Base-by-base conservation (phyloP, 2,797 vertebrate genomes). In the Australoheros facetus region DNA sequence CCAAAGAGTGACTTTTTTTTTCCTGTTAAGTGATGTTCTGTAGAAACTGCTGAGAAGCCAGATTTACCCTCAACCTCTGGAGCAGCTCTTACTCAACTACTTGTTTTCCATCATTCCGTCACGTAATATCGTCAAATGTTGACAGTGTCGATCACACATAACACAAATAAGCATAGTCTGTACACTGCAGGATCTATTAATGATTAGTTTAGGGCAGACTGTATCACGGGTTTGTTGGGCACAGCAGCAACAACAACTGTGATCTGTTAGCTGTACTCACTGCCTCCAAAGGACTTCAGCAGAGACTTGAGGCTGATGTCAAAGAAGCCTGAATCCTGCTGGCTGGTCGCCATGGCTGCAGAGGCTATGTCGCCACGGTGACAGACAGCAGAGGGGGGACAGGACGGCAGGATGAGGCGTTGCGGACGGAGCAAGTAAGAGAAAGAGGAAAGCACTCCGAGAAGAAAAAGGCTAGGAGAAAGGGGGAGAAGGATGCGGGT, bases 291-390 rank as follows among this genome's bases (percentile, higher is more conserved):
- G 91, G 98, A 98, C 96, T 98, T 99, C 93, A 99, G 96, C 93
- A 99, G 95, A 91, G 98, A 99, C 95, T 97, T 99, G 97, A 99
- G 96, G 96, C 98, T 99, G 97, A 99, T 98, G 95, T 99, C 98
- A 96, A 99, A 99, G 96, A 99, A 99, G 91, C 98, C 97, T 53
- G 97, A 99, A 94, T 99, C 98, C 95, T 98, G 98, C 96, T 98
- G 98, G 96, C 98, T 97, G 95, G 97, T 94, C 92, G 94, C 97
- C 97, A 99, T 99, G 96, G 95, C 96, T 96, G 96, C 96, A 79
- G 91, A 93, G 93, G 88, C 85, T 86, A 86, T 88, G 93, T 95
- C 91, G 92, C 94, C 91, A 94, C 91, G 93, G 91, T 94, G 90
- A 93, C 93, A 89, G 96, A 96, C 96, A 93, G 95, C 92, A 91